Evolutionary conservation across 64 coral and sea anemone species (phyloP).

Genomic region (Pachyseris speciosa): DNA sequence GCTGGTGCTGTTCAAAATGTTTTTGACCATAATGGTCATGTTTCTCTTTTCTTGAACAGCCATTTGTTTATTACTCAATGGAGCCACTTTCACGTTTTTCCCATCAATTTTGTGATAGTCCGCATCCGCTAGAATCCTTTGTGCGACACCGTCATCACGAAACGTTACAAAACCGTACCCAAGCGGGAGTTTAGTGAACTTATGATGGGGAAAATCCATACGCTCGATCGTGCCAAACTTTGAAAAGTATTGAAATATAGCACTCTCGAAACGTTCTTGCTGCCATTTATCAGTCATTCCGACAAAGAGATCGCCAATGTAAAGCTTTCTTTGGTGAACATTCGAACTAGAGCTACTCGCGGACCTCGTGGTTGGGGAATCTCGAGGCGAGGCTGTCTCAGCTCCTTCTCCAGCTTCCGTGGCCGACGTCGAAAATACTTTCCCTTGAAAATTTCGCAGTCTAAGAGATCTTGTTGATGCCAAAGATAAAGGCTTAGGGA

Average conservation of each 20-base stretch:
- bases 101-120: not conserved
- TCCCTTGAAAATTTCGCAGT: not conserved
- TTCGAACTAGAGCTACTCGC: not conserved
- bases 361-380: not conserved
- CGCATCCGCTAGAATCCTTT: not conserved
- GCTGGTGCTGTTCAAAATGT: not conserved
- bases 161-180: constrained; percentile 5
- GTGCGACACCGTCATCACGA: not conserved
- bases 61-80: not conserved
- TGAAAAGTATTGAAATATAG: not conserved
- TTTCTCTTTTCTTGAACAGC: not conserved
- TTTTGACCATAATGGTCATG: not conserved
- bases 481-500: not conserved
- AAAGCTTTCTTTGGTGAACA: not conserved
- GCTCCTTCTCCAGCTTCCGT: not conserved
- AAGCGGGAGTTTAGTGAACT: not conserved
- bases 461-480: not conserved
- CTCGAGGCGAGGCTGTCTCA: not conserved
- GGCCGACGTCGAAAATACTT: not conserved
- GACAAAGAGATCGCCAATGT: not conserved
- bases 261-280: not conserved
- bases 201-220: not conserved
- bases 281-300: not conserved
- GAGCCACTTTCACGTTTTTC: not conserved
- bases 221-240: not conserved